phyloP scores from a whole-genome alignment of 2,797 vertebrate genomes.

The Pantherophis alleghaniensis region DNA sequence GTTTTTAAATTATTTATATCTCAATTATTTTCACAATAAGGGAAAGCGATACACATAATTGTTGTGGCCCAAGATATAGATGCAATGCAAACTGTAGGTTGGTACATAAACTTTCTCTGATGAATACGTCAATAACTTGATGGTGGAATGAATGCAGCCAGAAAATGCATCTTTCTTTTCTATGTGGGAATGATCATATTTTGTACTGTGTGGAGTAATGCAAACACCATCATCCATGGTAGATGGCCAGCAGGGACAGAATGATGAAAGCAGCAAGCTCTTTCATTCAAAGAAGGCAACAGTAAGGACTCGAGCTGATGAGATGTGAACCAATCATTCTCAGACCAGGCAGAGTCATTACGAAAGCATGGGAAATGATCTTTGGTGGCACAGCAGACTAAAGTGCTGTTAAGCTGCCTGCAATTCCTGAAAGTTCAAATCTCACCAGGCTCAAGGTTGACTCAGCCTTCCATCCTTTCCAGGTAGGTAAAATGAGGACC shows the following conservation, averaged over 20 bases:
- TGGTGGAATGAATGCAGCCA: background rate
- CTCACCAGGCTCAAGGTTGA: no score
- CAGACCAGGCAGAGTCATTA: background rate
- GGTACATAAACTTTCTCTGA: accelerated
- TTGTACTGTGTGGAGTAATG: background rate
- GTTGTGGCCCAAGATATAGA: background rate
- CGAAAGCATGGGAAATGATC: background rate
- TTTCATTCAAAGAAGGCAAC: background rate
- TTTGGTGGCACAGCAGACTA: no score
- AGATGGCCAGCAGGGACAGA: background rate
- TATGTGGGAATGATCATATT: background rate
- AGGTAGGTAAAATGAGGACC: no score
- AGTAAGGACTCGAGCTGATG: background rate
- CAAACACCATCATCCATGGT: background rate
- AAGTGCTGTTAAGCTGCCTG: no score
- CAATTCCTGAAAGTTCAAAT: no score
- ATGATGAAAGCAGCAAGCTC: background rate
- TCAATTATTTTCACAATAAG: constrained; percentile 8
- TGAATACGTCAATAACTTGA: background rate
- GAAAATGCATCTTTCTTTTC: background rate
- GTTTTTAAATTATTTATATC: constrained; percentile 5
- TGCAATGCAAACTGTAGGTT: background rate
- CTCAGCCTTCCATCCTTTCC: no score
- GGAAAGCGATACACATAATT: background rate
- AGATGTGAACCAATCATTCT: background rate